These are phyloP conservation scores for Eudyptes chrysolophus DNA, from an alignment of 2,113 vertebrate species.

Conservation along the genomic window DNA sequence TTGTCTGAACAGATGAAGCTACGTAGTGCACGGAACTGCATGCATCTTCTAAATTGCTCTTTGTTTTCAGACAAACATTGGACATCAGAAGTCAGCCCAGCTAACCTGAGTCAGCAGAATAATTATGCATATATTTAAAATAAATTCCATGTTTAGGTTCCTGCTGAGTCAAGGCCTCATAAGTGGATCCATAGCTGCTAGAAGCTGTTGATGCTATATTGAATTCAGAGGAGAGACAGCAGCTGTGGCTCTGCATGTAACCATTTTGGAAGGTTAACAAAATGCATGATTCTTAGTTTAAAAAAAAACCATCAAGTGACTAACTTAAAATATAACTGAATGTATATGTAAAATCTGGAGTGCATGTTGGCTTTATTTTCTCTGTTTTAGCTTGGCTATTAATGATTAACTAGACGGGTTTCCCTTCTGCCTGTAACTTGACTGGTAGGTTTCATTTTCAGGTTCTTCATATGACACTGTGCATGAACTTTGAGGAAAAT, in stretches of 20 bases:
- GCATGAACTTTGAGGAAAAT: not conserved
- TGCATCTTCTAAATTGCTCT: not conserved
- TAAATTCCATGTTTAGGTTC: not conserved
- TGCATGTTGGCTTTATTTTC: not conserved
- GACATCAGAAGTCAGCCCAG: not conserved
- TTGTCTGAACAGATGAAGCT: not conserved
- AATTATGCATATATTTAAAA: not conserved
- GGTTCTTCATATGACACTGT: not conserved
- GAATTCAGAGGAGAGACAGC: not conserved
- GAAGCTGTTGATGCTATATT: not conserved
- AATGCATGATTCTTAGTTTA: not conserved
- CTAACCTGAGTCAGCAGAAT: slow-evolving; percentile 21
- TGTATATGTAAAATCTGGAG: not conserved
- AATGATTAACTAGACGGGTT: not conserved
- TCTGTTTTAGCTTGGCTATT: not conserved
- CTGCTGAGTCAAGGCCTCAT: not conserved
- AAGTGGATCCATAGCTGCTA: not conserved
- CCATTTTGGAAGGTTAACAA: not conserved
- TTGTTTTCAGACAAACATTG: slow-evolving; percentile 11
- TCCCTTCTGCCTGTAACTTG: not conserved
- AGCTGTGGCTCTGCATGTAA: slow-evolving; percentile 21
- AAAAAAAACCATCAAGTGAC: not conserved
- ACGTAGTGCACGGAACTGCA: not conserved
- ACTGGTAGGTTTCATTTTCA: slow-evolving; percentile 21
- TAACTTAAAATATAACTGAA: not conserved